Conservation (phyloP, 1,140 invertebrate genomes). For the Zaprionus africanus region DNA sequence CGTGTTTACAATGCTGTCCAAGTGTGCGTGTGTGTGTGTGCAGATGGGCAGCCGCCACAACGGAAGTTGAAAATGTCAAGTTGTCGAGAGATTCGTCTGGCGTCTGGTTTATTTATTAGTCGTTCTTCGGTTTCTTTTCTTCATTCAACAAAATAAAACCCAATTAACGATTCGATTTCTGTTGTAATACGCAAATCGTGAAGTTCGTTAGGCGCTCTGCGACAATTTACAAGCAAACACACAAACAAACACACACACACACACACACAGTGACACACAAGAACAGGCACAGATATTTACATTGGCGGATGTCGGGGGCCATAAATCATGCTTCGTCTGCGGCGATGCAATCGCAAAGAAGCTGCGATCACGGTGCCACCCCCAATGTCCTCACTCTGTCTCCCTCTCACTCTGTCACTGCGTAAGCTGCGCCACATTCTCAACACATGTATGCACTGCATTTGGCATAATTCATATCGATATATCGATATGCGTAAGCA, state of each 20-base stretch:
- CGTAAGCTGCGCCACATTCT: constrained; percentile 57
- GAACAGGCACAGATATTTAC: constrained; percentile 12
- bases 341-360: constrained; percentile 50
- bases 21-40: constrained; percentile 7
- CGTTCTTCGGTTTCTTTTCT: constrained; percentile 13
- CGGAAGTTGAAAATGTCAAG: constrained; percentile 53
- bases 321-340: constrained; percentile 70
- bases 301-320: constrained; percentile 70
- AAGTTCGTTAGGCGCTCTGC: constrained; percentile 44
- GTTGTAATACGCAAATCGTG: constrained; percentile 65
- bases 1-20: constrained; percentile 13
- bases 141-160: constrained; percentile 7
- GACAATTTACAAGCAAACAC: constrained; percentile 27
- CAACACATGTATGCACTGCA: constrained; percentile 60
- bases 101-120: constrained; percentile 38
- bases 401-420: constrained; percentile 14
- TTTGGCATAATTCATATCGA: neutral
- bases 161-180: constrained; percentile 39
- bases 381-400: constrained; percentile 17
- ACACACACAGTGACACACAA: neutral
- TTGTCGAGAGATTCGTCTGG: constrained; percentile 15
- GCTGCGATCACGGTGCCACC: constrained; percentile 19
- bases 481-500: constrained; percentile 20
- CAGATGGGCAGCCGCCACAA: constrained; percentile 48
- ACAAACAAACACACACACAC: neutral